A percentile compares a stretch with the other conserved stretches of the same genome.
phyloP scores from a whole-genome alignment of 2,888 invertebrate species.

The Byasa hedistus region DNA sequence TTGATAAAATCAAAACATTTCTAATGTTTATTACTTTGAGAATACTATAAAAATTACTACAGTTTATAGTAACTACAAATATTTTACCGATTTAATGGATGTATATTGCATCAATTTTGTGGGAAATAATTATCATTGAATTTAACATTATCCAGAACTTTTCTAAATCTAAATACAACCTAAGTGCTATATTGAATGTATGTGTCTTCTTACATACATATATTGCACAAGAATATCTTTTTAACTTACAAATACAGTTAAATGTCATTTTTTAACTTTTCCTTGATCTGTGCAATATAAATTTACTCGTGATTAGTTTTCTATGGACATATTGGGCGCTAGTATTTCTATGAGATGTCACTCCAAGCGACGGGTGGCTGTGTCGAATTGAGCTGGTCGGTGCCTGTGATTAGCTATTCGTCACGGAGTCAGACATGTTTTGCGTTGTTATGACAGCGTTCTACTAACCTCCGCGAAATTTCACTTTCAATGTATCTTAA shows the following conservation, averaged over 20 bases:
- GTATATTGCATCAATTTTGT: neutral
- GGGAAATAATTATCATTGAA: neutral
- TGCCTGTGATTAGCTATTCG: conserved; percentile 51
- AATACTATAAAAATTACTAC: neutral
- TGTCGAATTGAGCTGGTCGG: conserved; percentile 41
- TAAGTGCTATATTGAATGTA: no score
- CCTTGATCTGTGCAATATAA: no score
- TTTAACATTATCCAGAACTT: no score
- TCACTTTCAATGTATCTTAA: conserved; percentile 55
- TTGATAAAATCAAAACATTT: conserved; percentile 13
- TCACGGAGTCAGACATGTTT: conserved; percentile 46
- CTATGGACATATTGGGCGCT: conserved; percentile 21
- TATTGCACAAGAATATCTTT: no score
- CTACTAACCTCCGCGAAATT: conserved; percentile 55
- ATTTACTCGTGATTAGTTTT: conserved; percentile 10
- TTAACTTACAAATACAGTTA: no score
- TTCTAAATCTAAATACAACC: neutral
- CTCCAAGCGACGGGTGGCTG: conserved; percentile 31
- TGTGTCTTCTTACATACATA: no score
- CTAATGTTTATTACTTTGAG: neutral
- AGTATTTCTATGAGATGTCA: conserved; percentile 32
- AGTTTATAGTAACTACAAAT: neutral
- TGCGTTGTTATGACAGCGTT: conserved; percentile 54
- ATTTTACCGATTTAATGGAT: neutral
- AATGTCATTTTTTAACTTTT: no score